Evolutionary conservation across 2,888 invertebrate genomes (phyloP), one percentile per base, ranked within the genome.

Genomic region (Clivina fossor): DNA sequence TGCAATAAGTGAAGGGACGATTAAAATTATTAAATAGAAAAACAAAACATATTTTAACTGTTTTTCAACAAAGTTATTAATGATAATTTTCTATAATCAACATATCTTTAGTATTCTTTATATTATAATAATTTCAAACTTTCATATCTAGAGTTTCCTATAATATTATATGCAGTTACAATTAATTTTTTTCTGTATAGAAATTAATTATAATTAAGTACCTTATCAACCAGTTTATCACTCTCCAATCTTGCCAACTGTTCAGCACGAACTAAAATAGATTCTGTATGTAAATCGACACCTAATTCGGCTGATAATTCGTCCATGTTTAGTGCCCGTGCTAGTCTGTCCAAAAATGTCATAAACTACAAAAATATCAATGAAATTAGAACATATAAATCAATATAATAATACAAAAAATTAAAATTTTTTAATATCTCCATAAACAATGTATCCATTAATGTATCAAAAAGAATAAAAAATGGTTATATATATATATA

Each of bases 161-260:
- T n/a, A n/a, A n/a, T n/a, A n/a, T n/a, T n/a, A n/a, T n/a, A n/a
- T n/a, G n/a, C n/a, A n/a, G n/a, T n/a, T n/a, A n/a, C n/a, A n/a
- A n/a, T n/a, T n/a, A n/a, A n/a, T n/a, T n/a, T n/a, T n/a, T n/a
- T n/a, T n/a, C n/a, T n/a, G n/a, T n/a, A n/a, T n/a, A n/a, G n/a
- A n/a, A n/a, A n/a, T n/a, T n/a, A n/a, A n/a, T n/a, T n/a, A n/a
- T n/a, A n/a, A n/a, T n/a, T 49, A 35, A 73, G 75, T 75, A 88
- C 89, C 83, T 89, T 88, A 74, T 90, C 90, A 11, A 87, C 88
- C 56, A 91, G 78, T 71, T 89, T 86, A 72, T 90, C 90, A 66
- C 85, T 86, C 74, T 92, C 91, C 44, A 89, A 77, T 64, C 87
- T 78, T 19, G 88, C 81, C 56, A 92, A 77, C 70, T 93, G 92